phyloP scores from a whole-genome alignment of 2,888 invertebrate genomes.

The Drosophila niveifrons region DNA sequence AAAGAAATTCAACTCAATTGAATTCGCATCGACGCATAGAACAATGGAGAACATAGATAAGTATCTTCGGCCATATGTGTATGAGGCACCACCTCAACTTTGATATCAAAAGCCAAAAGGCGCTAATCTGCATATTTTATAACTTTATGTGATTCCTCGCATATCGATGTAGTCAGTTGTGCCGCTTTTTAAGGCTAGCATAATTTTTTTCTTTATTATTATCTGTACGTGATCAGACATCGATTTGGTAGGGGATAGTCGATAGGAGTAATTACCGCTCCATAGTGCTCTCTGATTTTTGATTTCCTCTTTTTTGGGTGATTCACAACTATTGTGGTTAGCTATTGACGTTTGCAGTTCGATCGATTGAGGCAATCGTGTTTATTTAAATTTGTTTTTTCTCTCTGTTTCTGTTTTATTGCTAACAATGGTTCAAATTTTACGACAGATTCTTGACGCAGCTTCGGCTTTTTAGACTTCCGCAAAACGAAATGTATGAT shows the following conservation, averaged over 20 bases:
- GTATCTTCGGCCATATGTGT: conserved; percentile 5
- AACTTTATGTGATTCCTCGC: conserved; percentile 8
- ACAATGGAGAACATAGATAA: conserved; percentile 21
- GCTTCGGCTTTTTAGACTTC: conserved; percentile 40
- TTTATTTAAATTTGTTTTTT: conserved; percentile 20
- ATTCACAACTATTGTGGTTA: conserved; percentile 45
- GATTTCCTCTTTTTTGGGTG: conserved; percentile 59
- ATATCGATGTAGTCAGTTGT: conserved; percentile 11
- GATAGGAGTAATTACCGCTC: conserved; percentile 41
- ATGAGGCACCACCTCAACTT: background rate
- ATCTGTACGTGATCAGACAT: conserved; percentile 58
- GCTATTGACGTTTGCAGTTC: conserved; percentile 24
- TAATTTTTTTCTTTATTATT: conserved; percentile 62
- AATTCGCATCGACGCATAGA: conserved; percentile 18
- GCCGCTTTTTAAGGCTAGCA: conserved; percentile 62
- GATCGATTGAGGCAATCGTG: conserved; percentile 11
- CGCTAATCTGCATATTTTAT: conserved; percentile 22
- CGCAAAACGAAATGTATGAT: conserved; percentile 36
- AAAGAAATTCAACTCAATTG: conserved; percentile 32
- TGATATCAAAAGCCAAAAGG: conserved; percentile 24
- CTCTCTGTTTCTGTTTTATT: conserved; percentile 15
- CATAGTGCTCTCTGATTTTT: conserved; percentile 30
- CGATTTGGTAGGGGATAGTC: background rate
- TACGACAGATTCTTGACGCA: conserved; percentile 41
- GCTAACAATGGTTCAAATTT: conserved; percentile 37